Evolutionary conservation across 2,888 invertebrate genomes (phyloP), one percentile per base, ranked within the genome.

Genomic region (Coelopa pilipes): DNA sequence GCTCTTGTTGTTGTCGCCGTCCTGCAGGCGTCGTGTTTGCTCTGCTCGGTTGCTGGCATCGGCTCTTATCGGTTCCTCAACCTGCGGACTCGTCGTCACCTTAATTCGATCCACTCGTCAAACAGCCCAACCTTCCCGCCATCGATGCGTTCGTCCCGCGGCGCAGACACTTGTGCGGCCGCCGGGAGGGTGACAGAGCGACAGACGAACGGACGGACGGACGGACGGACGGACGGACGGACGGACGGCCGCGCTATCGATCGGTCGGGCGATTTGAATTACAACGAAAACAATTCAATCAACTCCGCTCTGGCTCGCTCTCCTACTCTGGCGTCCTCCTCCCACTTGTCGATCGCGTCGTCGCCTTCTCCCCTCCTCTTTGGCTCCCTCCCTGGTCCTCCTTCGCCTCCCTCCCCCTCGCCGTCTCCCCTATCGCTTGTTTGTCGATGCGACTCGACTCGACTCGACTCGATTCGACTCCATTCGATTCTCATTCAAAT

Each of bases 211-310:
- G 69, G 65, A 34, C 34, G 34, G 34, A 34, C 34, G 7, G 34
- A 34, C 34, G 7, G 34, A 34, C 34, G 7, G 34, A 34, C 7
- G 34, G 34, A 34, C 34, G 69, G 65, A 34, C 34, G 34, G 7
- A 4, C 34, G 7, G 34, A 34, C 34, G n/a, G n/a, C n/a, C n/a
- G n/a, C n/a, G 34, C 7, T 34, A 34, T 34, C 34, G 34, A 34
- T 34, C 34, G 34, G 34, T 7, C 34, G 34, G 10, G n/a, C 45
- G 66, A 21, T 53, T 71, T 62, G 60, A 19, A 70, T 74, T 70
- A 70, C 70, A 74, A 67, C 50, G 70, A 74, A 34, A 74, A 74
- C 67, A 74, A 67, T 70, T 74, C 65, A 70, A 69, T 74, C 63
- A 62, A 68, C 17, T 0, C 59, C 17, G 59, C 34, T 34, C 7